A percentile compares a stretch with the other conserved stretches of the same genome.
Evolutionary conservation across 1,140 invertebrate genomes (phyloP).

Genomic region (Eumeta japonica): DNA sequence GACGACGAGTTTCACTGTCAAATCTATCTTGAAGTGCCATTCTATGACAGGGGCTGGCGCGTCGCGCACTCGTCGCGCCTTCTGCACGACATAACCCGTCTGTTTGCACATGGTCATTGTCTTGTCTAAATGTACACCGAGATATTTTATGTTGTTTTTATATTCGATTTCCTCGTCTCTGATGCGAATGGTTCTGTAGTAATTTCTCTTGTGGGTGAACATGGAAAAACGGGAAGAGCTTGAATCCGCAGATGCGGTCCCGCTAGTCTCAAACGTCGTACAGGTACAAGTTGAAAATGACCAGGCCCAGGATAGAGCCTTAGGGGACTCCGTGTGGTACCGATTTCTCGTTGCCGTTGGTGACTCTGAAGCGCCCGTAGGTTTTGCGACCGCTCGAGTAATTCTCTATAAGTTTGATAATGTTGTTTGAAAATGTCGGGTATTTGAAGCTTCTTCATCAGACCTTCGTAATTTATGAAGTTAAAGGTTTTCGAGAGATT

Average conservation of each 20-base stretch:
- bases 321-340: slow-evolving; percentile 7
- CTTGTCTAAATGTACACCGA: slow-evolving; percentile 7
- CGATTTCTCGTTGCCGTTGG: slow-evolving; percentile 1
- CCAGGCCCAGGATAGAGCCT: slow-evolving; percentile 6
- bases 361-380: slow-evolving; percentile 3
- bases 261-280: background rate
- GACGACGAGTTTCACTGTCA: slow-evolving; percentile 5
- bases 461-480: slow-evolving; percentile 6
- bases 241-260: slow-evolving; percentile 5
- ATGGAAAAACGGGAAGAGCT: slow-evolving; percentile 5
- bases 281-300: slow-evolving; percentile 4
- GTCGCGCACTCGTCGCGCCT: slow-evolving; percentile 1
- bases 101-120: slow-evolving; percentile 8
- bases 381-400: slow-evolving; percentile 4
- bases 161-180: slow-evolving; percentile 4
- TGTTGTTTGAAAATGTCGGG: slow-evolving; percentile 3
- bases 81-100: background rate
- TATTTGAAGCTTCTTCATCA: slow-evolving; percentile 3
- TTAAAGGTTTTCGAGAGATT: slow-evolving; percentile 8
- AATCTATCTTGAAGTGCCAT: slow-evolving; percentile 4
- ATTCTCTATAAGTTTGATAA: too few relatives aligned
- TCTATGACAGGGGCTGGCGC: slow-evolving; percentile 6
- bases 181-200: slow-evolving; percentile 5
- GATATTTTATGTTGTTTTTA: slow-evolving; percentile 4
- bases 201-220: too few relatives aligned